These are phyloP conservation scores for Euzetes globulus DNA, from an alignment of 2,888 invertebrate genomes.

Conservation along the genomic window DNA sequence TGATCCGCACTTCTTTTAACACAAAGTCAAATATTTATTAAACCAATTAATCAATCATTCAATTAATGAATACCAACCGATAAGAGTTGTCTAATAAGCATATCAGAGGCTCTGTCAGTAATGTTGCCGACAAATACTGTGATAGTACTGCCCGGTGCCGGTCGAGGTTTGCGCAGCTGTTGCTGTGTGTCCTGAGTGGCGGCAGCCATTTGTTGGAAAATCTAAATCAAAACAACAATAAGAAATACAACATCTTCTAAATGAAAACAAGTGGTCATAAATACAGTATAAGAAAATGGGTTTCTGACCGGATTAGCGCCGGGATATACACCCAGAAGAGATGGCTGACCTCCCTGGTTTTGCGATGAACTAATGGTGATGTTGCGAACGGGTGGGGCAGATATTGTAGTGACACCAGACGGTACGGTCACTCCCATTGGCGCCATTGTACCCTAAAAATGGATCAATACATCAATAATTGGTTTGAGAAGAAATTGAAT, in stretches of 20 bases:
- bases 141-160: constrained; percentile 67
- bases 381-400: constrained; percentile 37
- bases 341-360: not conserved
- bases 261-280: not conserved
- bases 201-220: constrained; percentile 25
- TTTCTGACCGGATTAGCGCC: constrained; percentile 25
- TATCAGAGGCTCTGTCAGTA: constrained; percentile 86
- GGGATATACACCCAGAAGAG: constrained; percentile 17
- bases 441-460: not conserved
- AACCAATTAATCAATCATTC: not conserved
- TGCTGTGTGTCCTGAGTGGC: constrained; percentile 13
- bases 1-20: constrained; percentile 70
- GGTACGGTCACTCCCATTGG: constrained; percentile 37
- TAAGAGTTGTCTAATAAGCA: constrained; percentile 84
- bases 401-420: constrained; percentile 36
- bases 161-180: not conserved
- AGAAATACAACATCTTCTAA: not conserved
- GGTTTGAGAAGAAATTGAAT: not conserved
- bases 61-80: constrained; percentile 46
- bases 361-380: not conserved
- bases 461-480: not conserved
- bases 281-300: not conserved
- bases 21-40: not conserved
- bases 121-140: constrained; percentile 98
- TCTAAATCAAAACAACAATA: constrained; percentile 6